A percentile compares a stretch with the other conserved stretches of the same genome.
phyloP scores from a whole-genome alignment of 2,888 invertebrate species.

The Conomelus anceps region DNA sequence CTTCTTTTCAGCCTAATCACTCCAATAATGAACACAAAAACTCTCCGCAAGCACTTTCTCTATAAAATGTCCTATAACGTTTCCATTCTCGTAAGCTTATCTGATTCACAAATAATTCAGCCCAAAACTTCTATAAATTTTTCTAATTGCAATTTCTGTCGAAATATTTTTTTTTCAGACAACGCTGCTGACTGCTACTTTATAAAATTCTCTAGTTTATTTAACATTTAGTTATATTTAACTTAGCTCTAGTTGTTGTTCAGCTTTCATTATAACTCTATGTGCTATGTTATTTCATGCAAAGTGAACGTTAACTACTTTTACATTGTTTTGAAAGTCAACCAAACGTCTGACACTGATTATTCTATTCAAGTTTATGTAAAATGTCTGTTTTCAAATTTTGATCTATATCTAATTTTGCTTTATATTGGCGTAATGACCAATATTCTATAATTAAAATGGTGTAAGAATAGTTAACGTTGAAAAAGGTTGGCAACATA shows the following conservation, averaged over 20 bases:
- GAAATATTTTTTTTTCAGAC: background rate
- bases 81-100: background rate
- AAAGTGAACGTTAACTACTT: background rate
- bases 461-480: background rate
- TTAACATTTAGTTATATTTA: background rate
- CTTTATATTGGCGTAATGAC: no score
- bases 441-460: background rate
- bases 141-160: background rate
- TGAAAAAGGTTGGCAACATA: background rate
- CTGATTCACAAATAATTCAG: background rate
- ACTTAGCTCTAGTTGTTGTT: background rate
- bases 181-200: background rate
- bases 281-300: background rate
- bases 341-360: no score
- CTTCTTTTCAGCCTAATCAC: background rate
- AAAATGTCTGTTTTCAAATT: background rate
- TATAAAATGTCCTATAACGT: background rate
- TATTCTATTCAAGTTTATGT: background rate
- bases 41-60: background rate
- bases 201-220: background rate
- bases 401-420: background rate
- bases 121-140: background rate
- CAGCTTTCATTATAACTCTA: background rate
- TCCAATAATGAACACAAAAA: background rate
- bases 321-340: background rate